Percentiles rank a stretch among this genome's conserved stretches.
phyloP scores from a whole-genome alignment of 2,888 invertebrate species.

The Yponomeuta malinellus region DNA sequence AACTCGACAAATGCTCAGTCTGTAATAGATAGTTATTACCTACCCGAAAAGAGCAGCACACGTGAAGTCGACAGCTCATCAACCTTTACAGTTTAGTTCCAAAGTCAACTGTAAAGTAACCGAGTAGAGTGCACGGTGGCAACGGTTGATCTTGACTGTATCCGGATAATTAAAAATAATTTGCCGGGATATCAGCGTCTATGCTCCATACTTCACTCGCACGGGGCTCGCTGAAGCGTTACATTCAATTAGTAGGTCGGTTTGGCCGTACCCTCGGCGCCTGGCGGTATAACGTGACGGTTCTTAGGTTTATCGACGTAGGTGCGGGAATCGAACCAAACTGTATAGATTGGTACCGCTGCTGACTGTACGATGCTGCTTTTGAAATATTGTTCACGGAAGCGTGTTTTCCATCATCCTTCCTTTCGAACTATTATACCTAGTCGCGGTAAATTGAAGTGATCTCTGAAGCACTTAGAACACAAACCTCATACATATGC shows the following conservation, averaged over 20 bases:
- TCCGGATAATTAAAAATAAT: not conserved
- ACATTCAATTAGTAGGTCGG: not conserved
- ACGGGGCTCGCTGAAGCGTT: not conserved
- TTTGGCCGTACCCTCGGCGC: not conserved
- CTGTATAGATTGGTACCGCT: not conserved
- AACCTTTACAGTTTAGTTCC: too few species aligned
- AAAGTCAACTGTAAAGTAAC: too few species aligned
- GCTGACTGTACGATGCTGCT: not conserved
- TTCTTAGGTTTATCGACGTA: not conserved
- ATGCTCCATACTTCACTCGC: not conserved
- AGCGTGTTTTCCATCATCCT: not conserved
- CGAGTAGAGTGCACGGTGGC: too few species aligned
- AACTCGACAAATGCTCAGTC: too few species aligned
- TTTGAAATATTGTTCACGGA: constrained; percentile 3
- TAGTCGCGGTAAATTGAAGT: not conserved
- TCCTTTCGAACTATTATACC: not conserved
- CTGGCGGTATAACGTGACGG: not conserved
- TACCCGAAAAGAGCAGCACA: too few species aligned
- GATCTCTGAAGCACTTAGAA: too few species aligned
- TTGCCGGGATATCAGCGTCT: too few species aligned
- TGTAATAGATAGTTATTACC: too few species aligned
- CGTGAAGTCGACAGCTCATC: too few species aligned
- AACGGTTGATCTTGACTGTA: not conserved
- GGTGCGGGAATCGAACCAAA: not conserved
- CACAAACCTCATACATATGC: too few species aligned